Evolutionary conservation across 2,888 invertebrate species (phyloP), one percentile per base, ranked within the genome.

Genomic region (Chrysolina americana): DNA sequence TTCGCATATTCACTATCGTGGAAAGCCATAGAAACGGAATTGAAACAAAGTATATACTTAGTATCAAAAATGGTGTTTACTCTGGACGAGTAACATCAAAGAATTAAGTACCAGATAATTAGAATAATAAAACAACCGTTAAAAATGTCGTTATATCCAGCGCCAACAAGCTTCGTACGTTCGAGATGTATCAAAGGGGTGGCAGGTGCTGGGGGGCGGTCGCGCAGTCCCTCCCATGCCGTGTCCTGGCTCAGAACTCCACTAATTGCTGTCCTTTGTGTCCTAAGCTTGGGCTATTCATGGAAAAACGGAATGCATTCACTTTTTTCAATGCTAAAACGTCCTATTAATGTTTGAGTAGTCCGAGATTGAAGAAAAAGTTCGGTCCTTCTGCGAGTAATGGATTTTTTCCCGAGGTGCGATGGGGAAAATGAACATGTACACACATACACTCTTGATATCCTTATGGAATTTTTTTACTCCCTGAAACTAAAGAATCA

Each of bases 281-380:
- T 72, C 74, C 65, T 70, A 65, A 63, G 68, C 56, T 48, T 66
- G 44, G 68, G 66, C 76, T 76, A 78, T 78, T 78, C 78, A 78
- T 48, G 53, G 70, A 74, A 76, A 75, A 78, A 73, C 76, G 70
- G 77, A 76, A 73, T 75, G 78, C 80, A 77, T 79, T 77, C 71
- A 71, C 76, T 79, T 80, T 81, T 81, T 80, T 79, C 78, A 74
- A 72, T 59, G 73, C 76, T 76, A 75, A 78, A 79, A 80, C 76
- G 79, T 70, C 68, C 76, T 76, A 79, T 81, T 81, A 81, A 81
- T 80, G 80, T 81, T 81, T 81, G 70, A 80, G 78, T 72, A 74
- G 76, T 50, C 72, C 53, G 53, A 36, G 53, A 41, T 41, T 19
- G 68, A 41, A 68, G 36, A 19, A 48, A 41, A 4, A 28, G 66